A percentile compares a stretch with the other conserved stretches of the same genome.
Evolutionary conservation across 2,888 invertebrate genomes (phyloP).

Genomic region (Agyllia agylla): DNA sequence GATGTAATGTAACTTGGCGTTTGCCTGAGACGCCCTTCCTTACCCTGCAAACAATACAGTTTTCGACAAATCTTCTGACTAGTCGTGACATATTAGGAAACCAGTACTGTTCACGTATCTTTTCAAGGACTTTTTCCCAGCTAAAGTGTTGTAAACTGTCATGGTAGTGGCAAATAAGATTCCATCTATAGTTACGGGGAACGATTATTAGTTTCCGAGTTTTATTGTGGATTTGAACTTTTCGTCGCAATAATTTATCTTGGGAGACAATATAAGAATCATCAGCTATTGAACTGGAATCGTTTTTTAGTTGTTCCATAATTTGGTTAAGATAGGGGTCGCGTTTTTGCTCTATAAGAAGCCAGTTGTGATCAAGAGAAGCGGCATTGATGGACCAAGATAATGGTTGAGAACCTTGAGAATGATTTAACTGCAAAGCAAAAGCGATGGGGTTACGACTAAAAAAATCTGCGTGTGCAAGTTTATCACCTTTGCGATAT

Average conservation of each 20-base stretch:
- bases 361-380: not conserved
- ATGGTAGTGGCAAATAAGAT: constrained; percentile 27
- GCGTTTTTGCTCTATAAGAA: constrained; percentile 5
- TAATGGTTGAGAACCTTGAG: too few species aligned
- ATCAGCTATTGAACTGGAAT: constrained; percentile 24
- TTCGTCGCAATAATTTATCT: constrained; percentile 55
- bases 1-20: constrained; percentile 41
- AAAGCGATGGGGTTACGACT: constrained; percentile 46
- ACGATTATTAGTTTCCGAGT: constrained; percentile 45
- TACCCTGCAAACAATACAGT: constrained; percentile 39
- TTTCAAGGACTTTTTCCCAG: constrained; percentile 52
- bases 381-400: not conserved
- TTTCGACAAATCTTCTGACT: constrained; percentile 47
- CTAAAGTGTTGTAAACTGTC: constrained; percentile 35
- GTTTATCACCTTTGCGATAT: constrained; percentile 61
- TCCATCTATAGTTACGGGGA: constrained; percentile 36
- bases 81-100: constrained; percentile 59
- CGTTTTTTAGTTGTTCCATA: constrained; percentile 35
- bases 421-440: too few species aligned
- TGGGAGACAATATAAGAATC: constrained; percentile 37
- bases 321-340: constrained; percentile 19
- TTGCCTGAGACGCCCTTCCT: constrained; percentile 47
- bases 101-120: constrained; percentile 65
- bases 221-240: constrained; percentile 56
- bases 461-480: constrained; percentile 64